Evolutionary conservation across 1,140 invertebrate genomes (phyloP).

Genomic region (Teleopsis dalmanni): DNA sequence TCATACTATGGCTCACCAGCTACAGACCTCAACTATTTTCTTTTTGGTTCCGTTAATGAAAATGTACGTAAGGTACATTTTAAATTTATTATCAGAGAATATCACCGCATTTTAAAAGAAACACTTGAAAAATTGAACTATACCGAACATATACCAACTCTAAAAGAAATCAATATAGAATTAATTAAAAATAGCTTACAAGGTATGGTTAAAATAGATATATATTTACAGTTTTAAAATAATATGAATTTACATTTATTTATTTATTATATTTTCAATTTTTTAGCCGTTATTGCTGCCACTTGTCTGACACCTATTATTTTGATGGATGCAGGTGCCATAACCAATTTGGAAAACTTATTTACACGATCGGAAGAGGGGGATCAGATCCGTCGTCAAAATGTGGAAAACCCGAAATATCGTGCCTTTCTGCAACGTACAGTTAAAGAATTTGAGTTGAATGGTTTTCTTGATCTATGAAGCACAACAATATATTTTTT

Average conservation of each 20-base stretch:
- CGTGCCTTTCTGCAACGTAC: constrained; percentile 35
- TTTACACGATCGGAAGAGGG: constrained; percentile 30
- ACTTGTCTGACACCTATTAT: constrained; percentile 39
- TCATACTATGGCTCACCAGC: constrained; percentile 51
- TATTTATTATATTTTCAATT: not conserved
- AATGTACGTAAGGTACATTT: constrained; percentile 49
- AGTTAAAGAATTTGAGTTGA: constrained; percentile 38
- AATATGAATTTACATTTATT: constrained; percentile 1
- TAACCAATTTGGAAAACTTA: constrained; percentile 32
- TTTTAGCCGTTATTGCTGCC: constrained; percentile 37
- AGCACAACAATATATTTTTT: too few relatives aligned
- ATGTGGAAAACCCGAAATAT: constrained; percentile 41
- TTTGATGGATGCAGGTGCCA: constrained; percentile 28
- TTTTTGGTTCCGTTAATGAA: constrained; percentile 50
- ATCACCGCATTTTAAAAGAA: constrained; percentile 42
- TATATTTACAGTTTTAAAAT: too few relatives aligned
- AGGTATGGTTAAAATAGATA: constrained; percentile 17
- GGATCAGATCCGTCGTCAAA: constrained; percentile 31
- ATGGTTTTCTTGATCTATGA: constrained; percentile 33
- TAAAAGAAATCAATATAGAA: constrained; percentile 39
- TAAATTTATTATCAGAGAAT: constrained; percentile 47
- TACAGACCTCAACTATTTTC: constrained; percentile 50
- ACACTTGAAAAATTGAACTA: constrained; percentile 34
- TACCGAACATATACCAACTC: constrained; percentile 28
- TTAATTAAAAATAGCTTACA: constrained; percentile 36